These are phyloP conservation scores for Cebus imitator DNA, from an alignment of 2,113 vertebrate genomes.

Conservation along the genomic window DNA sequence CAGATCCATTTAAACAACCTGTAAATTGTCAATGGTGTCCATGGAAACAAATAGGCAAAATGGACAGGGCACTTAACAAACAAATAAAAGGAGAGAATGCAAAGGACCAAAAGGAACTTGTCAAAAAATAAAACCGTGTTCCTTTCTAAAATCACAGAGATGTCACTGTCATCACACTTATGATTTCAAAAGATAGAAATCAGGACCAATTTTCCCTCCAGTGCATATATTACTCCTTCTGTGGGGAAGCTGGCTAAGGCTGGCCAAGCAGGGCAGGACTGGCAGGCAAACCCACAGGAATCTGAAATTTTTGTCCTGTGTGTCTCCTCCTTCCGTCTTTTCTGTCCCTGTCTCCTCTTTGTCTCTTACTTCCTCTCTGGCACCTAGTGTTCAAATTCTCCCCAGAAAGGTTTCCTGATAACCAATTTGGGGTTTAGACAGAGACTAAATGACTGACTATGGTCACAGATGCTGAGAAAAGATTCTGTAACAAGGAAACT, in stretches of 20 bases:
- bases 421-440: neutral
- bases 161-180: neutral
- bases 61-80: neutral
- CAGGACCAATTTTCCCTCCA: neutral
- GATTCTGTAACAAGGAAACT: neutral
- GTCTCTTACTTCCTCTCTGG: neutral
- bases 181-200: conserved; percentile 11
- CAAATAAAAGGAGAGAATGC: neutral
- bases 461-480: neutral
- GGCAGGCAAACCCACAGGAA: neutral
- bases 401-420: neutral
- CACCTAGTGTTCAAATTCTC: neutral
- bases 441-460: neutral
- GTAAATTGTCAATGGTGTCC: conserved; percentile 45
- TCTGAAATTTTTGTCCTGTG: neutral
- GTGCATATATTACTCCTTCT: neutral
- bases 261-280: neutral
- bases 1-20: conserved; percentile 52
- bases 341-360: neutral
- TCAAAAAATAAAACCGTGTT: conserved; percentile 42
- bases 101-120: neutral
- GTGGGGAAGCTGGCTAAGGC: neutral
- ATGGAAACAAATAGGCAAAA: conserved; percentile 54
- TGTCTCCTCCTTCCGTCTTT: neutral
- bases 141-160: conserved; percentile 34